Percentiles rank a stretch among this genome's conserved stretches.
phyloP scores from a whole-genome alignment of 1,140 invertebrate genomes.

The Drosophila albomicans region DNA sequence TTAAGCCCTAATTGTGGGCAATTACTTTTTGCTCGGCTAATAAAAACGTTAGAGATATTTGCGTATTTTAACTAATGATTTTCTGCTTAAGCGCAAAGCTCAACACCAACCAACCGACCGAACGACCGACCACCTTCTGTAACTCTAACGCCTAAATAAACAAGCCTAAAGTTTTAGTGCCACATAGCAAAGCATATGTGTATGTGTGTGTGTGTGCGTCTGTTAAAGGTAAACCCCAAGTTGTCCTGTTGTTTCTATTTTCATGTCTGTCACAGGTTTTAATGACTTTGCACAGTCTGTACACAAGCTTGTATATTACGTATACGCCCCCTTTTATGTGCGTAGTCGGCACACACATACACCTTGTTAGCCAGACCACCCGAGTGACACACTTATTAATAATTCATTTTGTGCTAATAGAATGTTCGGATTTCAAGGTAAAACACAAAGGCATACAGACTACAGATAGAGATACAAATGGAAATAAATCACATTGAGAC shows the following conservation, averaged over 20 bases:
- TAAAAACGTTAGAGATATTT: slow-evolving; percentile 82
- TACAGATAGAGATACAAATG: neutral
- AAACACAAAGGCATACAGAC: slow-evolving; percentile 21
- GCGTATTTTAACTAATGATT: slow-evolving; percentile 82
- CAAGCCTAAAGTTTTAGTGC: slow-evolving; percentile 54
- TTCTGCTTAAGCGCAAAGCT: slow-evolving; percentile 60
- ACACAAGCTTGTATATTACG: slow-evolving; percentile 29
- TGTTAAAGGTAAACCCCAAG: slow-evolving; percentile 41
- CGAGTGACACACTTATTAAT: slow-evolving; percentile 72
- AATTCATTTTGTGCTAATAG: slow-evolving; percentile 74
- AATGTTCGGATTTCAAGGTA: slow-evolving; percentile 61
- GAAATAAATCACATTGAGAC: slow-evolving; percentile 36
- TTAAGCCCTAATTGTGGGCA: slow-evolving; percentile 78
- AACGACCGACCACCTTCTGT: neutral
- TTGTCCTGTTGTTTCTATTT: slow-evolving; percentile 40
- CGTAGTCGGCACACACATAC: slow-evolving; percentile 24
- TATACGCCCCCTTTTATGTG: slow-evolving; percentile 45
- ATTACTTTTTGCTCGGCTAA: slow-evolving; percentile 76
- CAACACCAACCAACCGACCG: slow-evolving; percentile 8
- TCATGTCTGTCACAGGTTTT: slow-evolving; percentile 54
- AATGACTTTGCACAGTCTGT: slow-evolving; percentile 45
- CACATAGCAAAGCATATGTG: slow-evolving; percentile 22
- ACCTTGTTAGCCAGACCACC: slow-evolving; percentile 61
- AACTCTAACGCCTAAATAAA: slow-evolving; percentile 60
- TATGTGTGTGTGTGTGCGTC: slow-evolving; percentile 16